Evolutionary conservation across 1,140 invertebrate genomes (phyloP), one percentile per base, ranked within the genome.

Genomic region (Apolygus lucorum): DNA sequence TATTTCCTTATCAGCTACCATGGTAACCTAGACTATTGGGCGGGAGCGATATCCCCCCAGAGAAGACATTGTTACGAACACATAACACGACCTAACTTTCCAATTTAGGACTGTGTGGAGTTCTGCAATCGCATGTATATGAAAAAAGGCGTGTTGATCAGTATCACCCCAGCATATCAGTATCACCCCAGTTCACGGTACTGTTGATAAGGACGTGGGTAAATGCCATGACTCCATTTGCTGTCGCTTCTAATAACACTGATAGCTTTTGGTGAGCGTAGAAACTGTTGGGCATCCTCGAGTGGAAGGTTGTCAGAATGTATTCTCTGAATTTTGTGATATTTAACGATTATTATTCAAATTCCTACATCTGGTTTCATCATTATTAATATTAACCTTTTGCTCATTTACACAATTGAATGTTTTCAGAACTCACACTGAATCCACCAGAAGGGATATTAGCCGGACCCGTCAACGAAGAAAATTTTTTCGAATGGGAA

Each of bases 401-500:
- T 68, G 21, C 14, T n/a, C n/a, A n/a, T n/a, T n/a, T n/a, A n/a
- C n/a, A n/a, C n/a, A n/a, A n/a, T n/a, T n/a, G n/a, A 28, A 11
- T 13, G 1, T 14, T 52, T 59, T 62, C 79, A 95, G 93, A 99
- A 80, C 81, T 99, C 74, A 98, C 94, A 49, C 79, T 96, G 72
- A 99, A 99, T 84, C 96, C 97, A 70, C 96, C 98, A 34, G 97
- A 99, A 84, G 98, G 97, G 52, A 97, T 98, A 66, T 89, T 96
- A 69, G 95, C 95, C 74, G 97, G 97, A 0, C 98, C 98, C 67
- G 88, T 96, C 63, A 95, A 94, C 78, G 97, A 99, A 83, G 96
- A 99, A 77, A 99, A 99, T 78, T 99, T 99, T 79, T 99, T 99
- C 81, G 96, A 99, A 86, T 99, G 98, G 98, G 97, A 99, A 83